Base-by-base conservation (phyloP, 1,140 invertebrate species). In the Pseudobourletiella spinata region DNA sequence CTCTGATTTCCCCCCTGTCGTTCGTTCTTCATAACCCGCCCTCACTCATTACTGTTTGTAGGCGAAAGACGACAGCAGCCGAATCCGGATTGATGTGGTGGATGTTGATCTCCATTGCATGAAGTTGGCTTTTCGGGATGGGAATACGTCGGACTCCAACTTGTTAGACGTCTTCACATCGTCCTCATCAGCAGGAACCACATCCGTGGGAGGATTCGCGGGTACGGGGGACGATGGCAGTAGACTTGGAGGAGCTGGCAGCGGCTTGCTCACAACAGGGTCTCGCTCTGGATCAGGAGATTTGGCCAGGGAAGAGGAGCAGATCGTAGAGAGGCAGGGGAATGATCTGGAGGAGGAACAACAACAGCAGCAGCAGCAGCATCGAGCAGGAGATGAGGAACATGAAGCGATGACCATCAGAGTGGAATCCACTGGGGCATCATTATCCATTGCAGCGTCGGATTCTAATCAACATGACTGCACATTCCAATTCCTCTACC, bases 61-160 rank as follows among this genome's bases (percentile, higher is more conserved):
- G 68, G 63, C 64, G 6, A 61, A 50, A 42, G 61, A 59, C 3
- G 57, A 42, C 4, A 30, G 26, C 35, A 51, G 59, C 26, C 39
- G 60, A 0, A 42, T 70, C 16, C 54, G 61, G 14, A 29, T 70
- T 20, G 57, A 64, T 28, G 44, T 70, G 22, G 35, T 67, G 28
- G 59, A 55, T 15, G 52, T 60, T 35, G 65, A 58, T 24, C 50
- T 62, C 14, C 68, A 66, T 20, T 70, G 68, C 57, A 48, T 59
- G 1, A 48, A n/a, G 1, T 46, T 70, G 24, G 59, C 46, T 1
- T 65, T 70, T 25, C 39, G 68, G 16, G 68, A 70, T 24, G 68
- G 68, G 8, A 64, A 67, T 25, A 67, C 68, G n/a, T 46, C 63
- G 0, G 68, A 70, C 42, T 67, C 68, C 16, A 65, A 70, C 57